phyloP scores from a whole-genome alignment of 2,797 vertebrate genomes.

The Coluber constrictor region DNA sequence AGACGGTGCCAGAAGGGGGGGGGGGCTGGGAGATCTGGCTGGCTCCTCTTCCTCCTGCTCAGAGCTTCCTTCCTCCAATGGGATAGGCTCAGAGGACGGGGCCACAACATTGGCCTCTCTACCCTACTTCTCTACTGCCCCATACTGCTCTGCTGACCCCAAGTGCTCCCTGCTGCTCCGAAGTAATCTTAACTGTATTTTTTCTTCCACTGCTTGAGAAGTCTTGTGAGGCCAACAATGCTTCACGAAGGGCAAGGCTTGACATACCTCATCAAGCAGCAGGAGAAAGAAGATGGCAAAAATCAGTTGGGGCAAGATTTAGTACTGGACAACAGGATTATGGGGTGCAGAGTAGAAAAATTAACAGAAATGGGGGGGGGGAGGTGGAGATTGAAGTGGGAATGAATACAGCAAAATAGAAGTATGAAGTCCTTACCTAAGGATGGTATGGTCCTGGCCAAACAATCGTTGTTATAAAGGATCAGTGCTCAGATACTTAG shows the following conservation, averaged over 20 bases:
- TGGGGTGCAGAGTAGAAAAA: background rate
- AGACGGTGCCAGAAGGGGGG: too few species aligned
- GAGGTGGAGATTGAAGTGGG: background rate
- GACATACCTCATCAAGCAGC: background rate
- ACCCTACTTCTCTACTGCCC: background rate
- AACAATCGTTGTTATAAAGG: background rate
- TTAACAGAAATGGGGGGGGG: background rate
- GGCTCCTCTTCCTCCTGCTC: too few species aligned
- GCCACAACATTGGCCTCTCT: too few species aligned
- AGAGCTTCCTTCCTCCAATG: too few species aligned
- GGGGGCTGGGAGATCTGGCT: too few species aligned
- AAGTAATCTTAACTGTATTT: background rate
- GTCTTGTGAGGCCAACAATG: background rate
- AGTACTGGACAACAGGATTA: background rate
- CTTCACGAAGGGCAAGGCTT: background rate
- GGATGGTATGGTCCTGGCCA: background rate
- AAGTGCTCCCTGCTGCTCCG: background rate
- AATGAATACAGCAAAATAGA: background rate
- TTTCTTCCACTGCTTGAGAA: background rate
- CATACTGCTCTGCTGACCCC: background rate
- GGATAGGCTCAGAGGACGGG: too few species aligned
- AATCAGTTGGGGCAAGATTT: background rate
- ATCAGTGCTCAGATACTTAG: background rate
- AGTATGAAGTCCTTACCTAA: background rate
- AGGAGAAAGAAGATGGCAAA: background rate